Conservation (phyloP, 2,113 vertebrate species). For the Dromas ardeola region DNA sequence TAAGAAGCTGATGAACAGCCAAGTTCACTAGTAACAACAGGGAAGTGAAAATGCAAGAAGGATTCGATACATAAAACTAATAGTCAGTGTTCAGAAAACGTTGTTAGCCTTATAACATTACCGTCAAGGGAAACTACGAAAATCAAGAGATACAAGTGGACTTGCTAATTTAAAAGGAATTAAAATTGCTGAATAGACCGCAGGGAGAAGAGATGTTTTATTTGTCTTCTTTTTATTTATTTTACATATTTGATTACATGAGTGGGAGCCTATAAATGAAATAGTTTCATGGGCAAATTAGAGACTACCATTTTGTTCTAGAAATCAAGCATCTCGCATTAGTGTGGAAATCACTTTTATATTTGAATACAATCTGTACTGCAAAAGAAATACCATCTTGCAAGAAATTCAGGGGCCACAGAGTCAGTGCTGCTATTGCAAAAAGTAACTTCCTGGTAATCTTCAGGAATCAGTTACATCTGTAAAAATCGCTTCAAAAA, state of each 20-base stretch:
- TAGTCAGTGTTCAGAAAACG: background rate
- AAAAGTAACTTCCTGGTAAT: background rate
- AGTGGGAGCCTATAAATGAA: background rate
- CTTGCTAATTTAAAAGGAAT: background rate
- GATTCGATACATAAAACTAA: background rate
- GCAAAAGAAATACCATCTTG: background rate
- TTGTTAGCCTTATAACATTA: background rate
- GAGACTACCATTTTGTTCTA: background rate
- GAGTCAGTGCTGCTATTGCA: background rate
- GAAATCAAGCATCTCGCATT: background rate
- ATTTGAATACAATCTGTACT: background rate
- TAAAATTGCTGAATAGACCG: background rate
- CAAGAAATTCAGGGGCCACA: background rate
- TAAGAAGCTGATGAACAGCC: background rate
- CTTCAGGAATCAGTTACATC: background rate
- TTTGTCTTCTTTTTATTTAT: background rate
- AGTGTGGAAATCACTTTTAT: background rate
- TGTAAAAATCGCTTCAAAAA: background rate
- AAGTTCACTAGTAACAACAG: background rate
- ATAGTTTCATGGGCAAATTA: background rate
- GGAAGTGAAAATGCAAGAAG: background rate
- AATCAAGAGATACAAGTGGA: background rate
- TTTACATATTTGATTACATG: constrained; percentile 3
- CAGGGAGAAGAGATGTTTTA: background rate
- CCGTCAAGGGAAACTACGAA: background rate